Conservation (phyloP, 2,113 vertebrate genomes). For the Scopus umbretta region DNA sequence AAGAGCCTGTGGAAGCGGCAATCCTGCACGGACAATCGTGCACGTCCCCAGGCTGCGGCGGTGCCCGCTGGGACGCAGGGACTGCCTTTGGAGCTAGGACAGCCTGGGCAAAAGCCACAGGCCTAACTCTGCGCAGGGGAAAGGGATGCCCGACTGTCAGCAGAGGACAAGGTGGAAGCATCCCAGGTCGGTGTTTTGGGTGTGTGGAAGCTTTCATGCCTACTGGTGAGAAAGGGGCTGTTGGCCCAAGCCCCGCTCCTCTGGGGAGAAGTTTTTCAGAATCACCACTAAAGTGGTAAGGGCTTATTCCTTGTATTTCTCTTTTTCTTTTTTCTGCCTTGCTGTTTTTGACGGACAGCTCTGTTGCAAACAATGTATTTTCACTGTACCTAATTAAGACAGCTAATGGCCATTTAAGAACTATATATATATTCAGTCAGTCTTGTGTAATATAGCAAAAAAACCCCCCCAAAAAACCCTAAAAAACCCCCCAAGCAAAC, state of each 20-base stretch:
- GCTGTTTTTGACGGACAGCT: not conserved
- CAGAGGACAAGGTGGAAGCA: not conserved
- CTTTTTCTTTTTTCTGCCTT: not conserved
- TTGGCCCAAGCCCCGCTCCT: not conserved
- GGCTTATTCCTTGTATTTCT: not conserved
- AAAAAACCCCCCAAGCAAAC: too few species aligned
- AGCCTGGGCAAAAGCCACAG: not conserved
- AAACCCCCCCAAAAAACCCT: too few species aligned
- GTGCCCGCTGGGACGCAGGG: not conserved
- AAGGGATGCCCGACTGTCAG: not conserved
- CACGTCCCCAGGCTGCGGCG: not conserved
- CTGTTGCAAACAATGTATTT: not conserved
- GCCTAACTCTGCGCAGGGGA: fast-evolving
- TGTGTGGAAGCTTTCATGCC: too few species aligned
- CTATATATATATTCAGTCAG: not conserved
- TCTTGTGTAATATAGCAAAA: not conserved
- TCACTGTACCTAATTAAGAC: not conserved
- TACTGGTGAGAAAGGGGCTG: not conserved
- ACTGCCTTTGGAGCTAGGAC: too few species aligned
- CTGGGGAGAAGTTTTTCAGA: too few species aligned
- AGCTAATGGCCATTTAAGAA: not conserved
- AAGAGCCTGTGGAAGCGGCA: not conserved
- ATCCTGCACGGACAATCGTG: too few species aligned
- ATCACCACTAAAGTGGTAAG: not conserved
- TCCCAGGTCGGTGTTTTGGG: not conserved